These are phyloP conservation scores for Dryocosmus kuriphilus DNA, from an alignment of 2,888 invertebrate species.

Conservation along the genomic window DNA sequence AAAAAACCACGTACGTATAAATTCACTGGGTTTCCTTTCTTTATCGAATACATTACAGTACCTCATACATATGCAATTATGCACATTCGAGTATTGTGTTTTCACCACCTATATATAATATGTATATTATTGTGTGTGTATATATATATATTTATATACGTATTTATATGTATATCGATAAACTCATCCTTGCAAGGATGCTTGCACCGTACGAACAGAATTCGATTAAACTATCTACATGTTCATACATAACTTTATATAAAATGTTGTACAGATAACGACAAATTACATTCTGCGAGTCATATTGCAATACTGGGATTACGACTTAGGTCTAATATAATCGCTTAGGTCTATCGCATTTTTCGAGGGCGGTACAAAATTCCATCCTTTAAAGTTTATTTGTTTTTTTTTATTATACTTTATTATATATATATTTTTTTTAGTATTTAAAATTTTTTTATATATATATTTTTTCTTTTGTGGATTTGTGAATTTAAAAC, in stretches of 20 bases:
- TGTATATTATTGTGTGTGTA: neutral
- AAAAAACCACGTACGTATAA: constrained; percentile 39
- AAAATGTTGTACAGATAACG: constrained; percentile 49
- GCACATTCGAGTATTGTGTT: constrained; percentile 35
- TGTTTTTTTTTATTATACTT: neutral
- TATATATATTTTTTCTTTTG: neutral
- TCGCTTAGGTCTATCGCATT: constrained; percentile 14
- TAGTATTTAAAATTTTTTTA: neutral
- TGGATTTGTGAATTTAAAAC: neutral
- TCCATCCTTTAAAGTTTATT: constrained; percentile 20
- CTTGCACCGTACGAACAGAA: constrained; percentile 30
- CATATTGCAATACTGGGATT: constrained; percentile 37
- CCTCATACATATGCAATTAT: constrained; percentile 27
- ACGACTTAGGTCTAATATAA: constrained; percentile 33
- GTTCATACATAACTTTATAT: constrained; percentile 50
- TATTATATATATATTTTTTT: neutral
- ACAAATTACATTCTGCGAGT: constrained; percentile 30
- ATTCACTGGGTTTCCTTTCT: constrained; percentile 24
- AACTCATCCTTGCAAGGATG: constrained; percentile 15
- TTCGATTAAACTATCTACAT: constrained; percentile 48
- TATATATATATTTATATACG: constrained; percentile 46
- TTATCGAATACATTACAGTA: constrained; percentile 22
- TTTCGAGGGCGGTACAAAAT: neutral
- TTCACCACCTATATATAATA: constrained; percentile 41
- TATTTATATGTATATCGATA: constrained; percentile 46